Evolutionary conservation across 2,113 vertebrate genomes (phyloP).

Genomic region (Odocoileus virginianus): DNA sequence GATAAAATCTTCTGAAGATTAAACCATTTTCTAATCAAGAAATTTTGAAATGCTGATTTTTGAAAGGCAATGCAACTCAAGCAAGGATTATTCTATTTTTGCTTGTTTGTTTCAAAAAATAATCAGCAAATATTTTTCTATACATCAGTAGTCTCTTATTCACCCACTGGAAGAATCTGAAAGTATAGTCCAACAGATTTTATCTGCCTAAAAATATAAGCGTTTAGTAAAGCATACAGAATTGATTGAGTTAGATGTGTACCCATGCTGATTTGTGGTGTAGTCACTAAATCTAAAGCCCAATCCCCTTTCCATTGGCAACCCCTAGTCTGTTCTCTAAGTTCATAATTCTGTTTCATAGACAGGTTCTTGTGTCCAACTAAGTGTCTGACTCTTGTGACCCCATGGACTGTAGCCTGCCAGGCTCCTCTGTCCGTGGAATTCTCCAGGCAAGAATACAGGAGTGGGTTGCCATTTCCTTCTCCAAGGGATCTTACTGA

Average conservation of each 20-base stretch:
- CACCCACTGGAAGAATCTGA: neutral
- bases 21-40: conserved; percentile 48
- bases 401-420: neutral
- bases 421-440: neutral
- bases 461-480: neutral
- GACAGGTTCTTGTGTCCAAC: neutral
- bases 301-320: neutral
- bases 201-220: neutral
- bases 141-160: neutral
- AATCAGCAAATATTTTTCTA: neutral
- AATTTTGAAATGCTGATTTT: conserved; percentile 8
- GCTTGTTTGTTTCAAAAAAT: neutral
- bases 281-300: neutral
- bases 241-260: neutral
- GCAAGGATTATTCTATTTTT: neutral
- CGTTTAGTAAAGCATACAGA: neutral
- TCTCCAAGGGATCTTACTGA: neutral
- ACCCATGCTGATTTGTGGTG: rapidly evolving
- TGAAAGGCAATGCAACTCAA: neutral
- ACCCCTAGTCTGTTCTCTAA: neutral
- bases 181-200: neutral
- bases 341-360: neutral
- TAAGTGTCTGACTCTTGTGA: neutral
- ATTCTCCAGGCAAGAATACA: neutral
- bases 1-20: conserved; percentile 1